A percentile compares a stretch with the other conserved stretches of the same genome.
Evolutionary conservation across 1,140 invertebrate genomes (phyloP).

Genomic region (Dinothrombium tinctorium): DNA sequence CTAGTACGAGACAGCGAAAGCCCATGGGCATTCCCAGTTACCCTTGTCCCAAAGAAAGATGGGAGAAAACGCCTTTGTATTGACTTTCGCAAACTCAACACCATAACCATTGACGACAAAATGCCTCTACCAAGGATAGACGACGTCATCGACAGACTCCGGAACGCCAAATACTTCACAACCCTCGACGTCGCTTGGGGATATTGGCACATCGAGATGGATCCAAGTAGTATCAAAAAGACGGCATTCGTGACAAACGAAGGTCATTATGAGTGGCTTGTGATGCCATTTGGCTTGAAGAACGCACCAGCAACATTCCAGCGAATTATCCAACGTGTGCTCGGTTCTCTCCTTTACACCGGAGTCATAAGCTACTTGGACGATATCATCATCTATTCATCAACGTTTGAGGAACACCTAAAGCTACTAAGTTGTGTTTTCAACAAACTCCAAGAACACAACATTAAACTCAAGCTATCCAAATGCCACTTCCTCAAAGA

Average conservation of each 20-base stretch:
- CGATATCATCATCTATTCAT: constrained; percentile 15
- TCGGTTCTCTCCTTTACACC: constrained; percentile 15
- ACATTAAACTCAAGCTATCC: constrained; percentile 13
- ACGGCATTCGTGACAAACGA: constrained; percentile 9
- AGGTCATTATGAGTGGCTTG: constrained; percentile 5
- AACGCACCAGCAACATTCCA: constrained; percentile 21
- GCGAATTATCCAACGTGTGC: constrained; percentile 18
- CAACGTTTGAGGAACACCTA: constrained; percentile 11
- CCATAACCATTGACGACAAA: not conserved
- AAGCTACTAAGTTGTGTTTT: constrained; percentile 6
- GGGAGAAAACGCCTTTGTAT: constrained; percentile 3
- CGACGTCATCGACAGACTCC: constrained; percentile 2
- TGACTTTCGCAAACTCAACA: constrained; percentile 5
- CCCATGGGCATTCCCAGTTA: not conserved
- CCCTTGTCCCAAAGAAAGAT: not conserved
- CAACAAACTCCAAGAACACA: constrained; percentile 3
- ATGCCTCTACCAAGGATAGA: constrained; percentile 2
- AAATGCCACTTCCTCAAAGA: constrained; percentile 13
- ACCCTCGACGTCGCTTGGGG: constrained; percentile 8
- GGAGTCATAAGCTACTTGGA: constrained; percentile 15
- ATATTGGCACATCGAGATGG: constrained; percentile 8
- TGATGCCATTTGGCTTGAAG: constrained; percentile 21
- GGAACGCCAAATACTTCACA: constrained; percentile 4
- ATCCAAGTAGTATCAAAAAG: constrained; percentile 12
- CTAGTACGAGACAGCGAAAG: not conserved